phyloP scores from a whole-genome alignment of 2,113 vertebrate species.

The Halcyon malimbica region DNA sequence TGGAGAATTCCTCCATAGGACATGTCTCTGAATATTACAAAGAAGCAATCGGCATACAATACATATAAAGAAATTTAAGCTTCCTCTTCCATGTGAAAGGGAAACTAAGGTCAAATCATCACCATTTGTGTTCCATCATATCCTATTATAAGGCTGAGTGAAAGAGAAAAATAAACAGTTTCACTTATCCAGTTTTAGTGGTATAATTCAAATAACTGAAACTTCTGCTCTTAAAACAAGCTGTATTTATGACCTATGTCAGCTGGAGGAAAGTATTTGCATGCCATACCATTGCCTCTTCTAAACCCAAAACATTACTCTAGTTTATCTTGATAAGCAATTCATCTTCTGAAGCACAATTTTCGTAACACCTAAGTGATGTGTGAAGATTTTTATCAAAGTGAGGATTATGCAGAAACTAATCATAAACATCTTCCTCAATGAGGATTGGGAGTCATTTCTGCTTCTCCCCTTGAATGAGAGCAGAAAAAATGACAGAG shows the following conservation, averaged over 20 bases:
- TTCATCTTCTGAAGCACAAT: not conserved
- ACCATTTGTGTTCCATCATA: not conserved
- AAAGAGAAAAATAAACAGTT: not conserved
- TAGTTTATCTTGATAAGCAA: not conserved
- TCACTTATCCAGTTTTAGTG: not conserved
- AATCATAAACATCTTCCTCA: not conserved
- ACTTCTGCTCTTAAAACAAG: not conserved
- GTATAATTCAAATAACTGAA: not conserved
- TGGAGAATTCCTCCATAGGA: not conserved
- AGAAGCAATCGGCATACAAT: not conserved
- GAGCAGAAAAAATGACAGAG: not conserved
- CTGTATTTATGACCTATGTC: not conserved
- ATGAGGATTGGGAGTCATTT: not conserved
- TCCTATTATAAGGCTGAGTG: not conserved
- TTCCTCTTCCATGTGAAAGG: not conserved
- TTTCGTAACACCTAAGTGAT: not conserved
- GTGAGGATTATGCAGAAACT: not conserved
- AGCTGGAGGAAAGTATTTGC: not conserved
- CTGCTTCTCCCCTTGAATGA: not conserved
- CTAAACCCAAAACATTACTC: not conserved
- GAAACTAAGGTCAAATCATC: not conserved
- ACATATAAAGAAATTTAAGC: not conserved
- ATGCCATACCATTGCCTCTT: not conserved
- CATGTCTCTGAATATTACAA: not conserved
- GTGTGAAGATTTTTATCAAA: not conserved